phyloP scores from a whole-genome alignment of 2,888 invertebrate genomes.

The Drosophila anomalipes region DNA sequence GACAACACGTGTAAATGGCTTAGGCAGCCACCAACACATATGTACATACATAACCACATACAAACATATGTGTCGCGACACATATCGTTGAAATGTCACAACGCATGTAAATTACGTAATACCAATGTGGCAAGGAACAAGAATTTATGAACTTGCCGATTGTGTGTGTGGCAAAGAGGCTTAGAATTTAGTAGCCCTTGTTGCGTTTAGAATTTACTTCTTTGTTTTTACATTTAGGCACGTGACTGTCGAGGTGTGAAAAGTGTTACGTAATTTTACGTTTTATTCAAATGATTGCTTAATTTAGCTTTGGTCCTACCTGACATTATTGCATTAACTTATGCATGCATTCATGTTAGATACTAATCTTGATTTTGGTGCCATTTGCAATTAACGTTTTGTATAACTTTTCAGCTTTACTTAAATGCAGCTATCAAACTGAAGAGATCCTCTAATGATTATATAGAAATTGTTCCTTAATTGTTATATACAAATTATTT shows the following conservation, averaged over 20 bases:
- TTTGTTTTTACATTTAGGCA: not conserved
- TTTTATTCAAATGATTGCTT: not conserved
- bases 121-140: slow-evolving; percentile 39
- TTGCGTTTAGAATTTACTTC: not conserved
- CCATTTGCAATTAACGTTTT: not conserved
- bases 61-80: slow-evolving; percentile 3
- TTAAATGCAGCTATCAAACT: not conserved
- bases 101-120: slow-evolving; percentile 69
- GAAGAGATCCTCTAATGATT: not conserved
- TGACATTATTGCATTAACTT: not conserved
- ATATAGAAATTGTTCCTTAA: not conserved
- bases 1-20: slow-evolving; percentile 53
- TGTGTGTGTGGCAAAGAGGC: slow-evolving; percentile 21
- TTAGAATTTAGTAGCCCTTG: not conserved
- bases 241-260: slow-evolving; percentile 1
- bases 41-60: not conserved
- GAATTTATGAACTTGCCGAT: slow-evolving; percentile 58
- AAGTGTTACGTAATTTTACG: not conserved
- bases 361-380: not conserved
- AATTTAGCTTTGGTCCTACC: not conserved
- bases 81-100: slow-evolving; percentile 35
- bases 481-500: not conserved
- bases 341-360: not conserved
- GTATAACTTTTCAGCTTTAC: not conserved
- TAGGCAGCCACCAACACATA: slow-evolving; percentile 6